Evolutionary conservation across 2,113 vertebrate genomes (phyloP), one percentile per base, ranked within the genome.

Genomic region (Rynchops niger): DNA sequence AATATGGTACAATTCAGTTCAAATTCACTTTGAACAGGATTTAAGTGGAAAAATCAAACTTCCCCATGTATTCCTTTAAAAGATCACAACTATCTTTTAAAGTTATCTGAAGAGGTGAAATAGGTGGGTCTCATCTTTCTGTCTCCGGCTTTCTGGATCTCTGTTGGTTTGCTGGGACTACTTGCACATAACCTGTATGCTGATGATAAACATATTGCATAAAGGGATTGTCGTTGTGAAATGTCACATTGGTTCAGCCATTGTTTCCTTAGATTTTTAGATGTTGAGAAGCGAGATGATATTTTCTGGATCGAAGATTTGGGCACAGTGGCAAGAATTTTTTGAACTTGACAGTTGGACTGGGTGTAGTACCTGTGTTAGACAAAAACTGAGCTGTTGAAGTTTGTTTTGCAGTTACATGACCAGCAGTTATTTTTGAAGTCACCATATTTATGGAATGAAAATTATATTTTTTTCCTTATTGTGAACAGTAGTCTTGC

Each of bases 401-500:
- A 86, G 50, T 93, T 72, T 14, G 50, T 2, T 90, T 45, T 77
- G 58, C 45, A 52, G 10, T 86, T 83, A 49, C 8, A 1, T 7
- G n/a, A 25, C 74, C 30, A 71, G 50, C 43, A 76, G 49, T 66
- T 80, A 22, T 36, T 73, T 82, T 50, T 62, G 21, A 94, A 93
- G 45, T 66, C 45, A 16, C 21, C 9, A 1, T 7, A 2, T 80
- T 84, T 81, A 36, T 67, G 18, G 26, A 53, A 59, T 55, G 12
- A 49, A 80, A 88, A 83, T 32, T 16, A 12, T 15, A 5, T 36
- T 69, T 9, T 9, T 72, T 22, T 76, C 22, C 20, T 79, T 88
- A 58, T 40, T 0, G 0, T 42, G 27, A 49, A 21, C 14, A 34
- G 4, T 23, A n/a, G 19, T 30, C 26, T 66, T 81, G 23, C 45